Base-by-base conservation (phyloP, 2,797 vertebrate species). In the Artibeus lituratus region DNA sequence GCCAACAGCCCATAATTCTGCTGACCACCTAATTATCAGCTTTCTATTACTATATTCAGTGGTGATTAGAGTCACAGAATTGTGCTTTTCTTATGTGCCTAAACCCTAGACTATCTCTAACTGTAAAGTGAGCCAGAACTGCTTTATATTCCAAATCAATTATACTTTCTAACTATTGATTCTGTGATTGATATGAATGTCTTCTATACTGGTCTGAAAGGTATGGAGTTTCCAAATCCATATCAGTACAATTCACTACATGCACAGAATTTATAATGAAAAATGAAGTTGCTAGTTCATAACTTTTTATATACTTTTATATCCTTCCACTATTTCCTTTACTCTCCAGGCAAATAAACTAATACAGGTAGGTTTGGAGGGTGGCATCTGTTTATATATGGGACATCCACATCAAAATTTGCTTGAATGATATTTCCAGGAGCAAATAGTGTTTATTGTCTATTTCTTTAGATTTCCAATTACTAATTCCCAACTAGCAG, bases 201-300 rank as follows among this genome's bases (percentile, higher is more conserved):
- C 11, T 84, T 49, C n/a, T 86, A 42, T 59, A 53, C 8, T 67
- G 3, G 1, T n/a, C 11, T 92, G 37, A 87, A 83, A 80, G 7
- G 49, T 80, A 42, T 15, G 10, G n/a, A 55, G 14, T 24, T 92
- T 57, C 70, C 15, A 14, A 55, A 81, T 72, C 9, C 42, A 35
- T 49, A 22, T 78, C n/a, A 81, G 44, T 18, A 53, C 51, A 53
- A 53, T 53, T 94, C 51, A 78, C 10, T 62, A 49, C 35, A 70
- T 62, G 39, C 74, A 92, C 91, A 89, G 29, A 37, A 80, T 80
- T 90, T 11, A 24, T 42, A 67, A 94, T 76, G 18, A 96, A 92
- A 73, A 77, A 49, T 57, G 21, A 74, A 78, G 32, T 90, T 94
- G 7, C 26, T 53, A 4, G 10, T 84, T 24, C 37, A 53, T 19